Base-by-base conservation (phyloP, 1,140 invertebrate genomes). In the Limonius californicus region DNA sequence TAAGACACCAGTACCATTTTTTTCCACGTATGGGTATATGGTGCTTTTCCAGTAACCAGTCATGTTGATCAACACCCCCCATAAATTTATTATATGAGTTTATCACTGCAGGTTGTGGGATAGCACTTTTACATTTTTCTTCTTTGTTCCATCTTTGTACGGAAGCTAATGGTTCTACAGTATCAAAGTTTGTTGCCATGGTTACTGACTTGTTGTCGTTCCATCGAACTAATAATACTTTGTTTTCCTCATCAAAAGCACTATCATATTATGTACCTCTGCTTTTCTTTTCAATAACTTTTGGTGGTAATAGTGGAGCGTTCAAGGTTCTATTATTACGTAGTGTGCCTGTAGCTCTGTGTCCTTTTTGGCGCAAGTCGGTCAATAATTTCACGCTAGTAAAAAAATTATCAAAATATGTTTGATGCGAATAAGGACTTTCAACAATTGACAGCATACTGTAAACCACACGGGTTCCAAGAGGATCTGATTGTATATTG, bases 381-480 rank as follows among this genome's bases (percentile, higher is more conserved):
- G 61, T 21, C 19, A 75, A 62, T 16, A 76, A 63, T 62, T 69
- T 53, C 61, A 70, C 53, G 61, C 65, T 74, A 4, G 67, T 72
- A 66, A 77, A 77, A 64, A 74, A 72, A 68, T 76, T 72, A 56
- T 76, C 69, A 61, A 77, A 73, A 67, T 66, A 76, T 27, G 76
- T 61, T 35, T 57, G 14, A 43, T 64, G 18, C 18, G 16, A 19
- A 19, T 18, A 7, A 19, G 45, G 16, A 19, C 14, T 21, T 2
- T 21, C 19, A 4, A 55, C 27, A 16, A 23, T 8, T n/a, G 20
- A 23, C 11, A 55, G n/a, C 20, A 27, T 23, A 9, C 30, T 32
- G 12, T 27, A 15, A 23, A 55, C 54, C 14, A 55, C 54, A 1
- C 18, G 23, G 6, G 54, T 27, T 7, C 54, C 54, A 16, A 55